phyloP scores from a whole-genome alignment of 2,888 invertebrate genomes.

The Eupelmus urozonus region DNA sequence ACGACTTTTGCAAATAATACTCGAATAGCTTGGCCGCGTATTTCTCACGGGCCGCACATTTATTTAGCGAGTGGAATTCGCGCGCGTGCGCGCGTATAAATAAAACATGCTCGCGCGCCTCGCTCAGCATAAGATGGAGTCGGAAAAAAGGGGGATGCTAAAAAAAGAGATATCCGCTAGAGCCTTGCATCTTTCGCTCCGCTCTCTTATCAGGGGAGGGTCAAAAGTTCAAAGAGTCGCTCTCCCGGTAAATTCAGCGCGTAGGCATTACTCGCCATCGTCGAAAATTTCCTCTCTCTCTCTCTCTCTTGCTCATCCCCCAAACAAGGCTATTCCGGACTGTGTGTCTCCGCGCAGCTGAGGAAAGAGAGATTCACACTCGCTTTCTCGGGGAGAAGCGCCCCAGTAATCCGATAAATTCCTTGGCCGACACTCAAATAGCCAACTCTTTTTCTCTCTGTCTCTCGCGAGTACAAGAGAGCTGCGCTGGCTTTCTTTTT shows the following conservation, averaged over 20 bases:
- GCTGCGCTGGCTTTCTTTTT: constrained; percentile 27
- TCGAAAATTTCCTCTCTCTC: not conserved
- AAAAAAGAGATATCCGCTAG: not conserved
- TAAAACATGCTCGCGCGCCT: constrained; percentile 36
- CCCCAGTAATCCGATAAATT: constrained; percentile 51
- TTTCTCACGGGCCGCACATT: not conserved
- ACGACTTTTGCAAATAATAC: too few relatives aligned
- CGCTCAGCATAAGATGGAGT: not conserved
- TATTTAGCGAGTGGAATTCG: not conserved
- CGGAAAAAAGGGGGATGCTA: not conserved
- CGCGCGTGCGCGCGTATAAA: constrained; percentile 1
- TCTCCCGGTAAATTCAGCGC: not conserved
- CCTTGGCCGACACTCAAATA: constrained; percentile 34
- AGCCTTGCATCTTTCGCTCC: constrained; percentile 9
- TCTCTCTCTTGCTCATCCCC: not conserved
- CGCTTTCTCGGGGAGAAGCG: not conserved
- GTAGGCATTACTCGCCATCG: constrained; percentile 29
- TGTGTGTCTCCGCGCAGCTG: not conserved
- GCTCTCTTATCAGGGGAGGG: constrained; percentile 19
- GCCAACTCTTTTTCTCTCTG: constrained; percentile 18
- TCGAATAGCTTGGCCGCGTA: too few relatives aligned
- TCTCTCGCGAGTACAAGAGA: constrained; percentile 2
- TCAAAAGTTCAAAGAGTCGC: constrained; percentile 50
- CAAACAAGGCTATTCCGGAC: constrained; percentile 35
- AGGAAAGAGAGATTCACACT: constrained; percentile 13